Evolutionary conservation across 2,113 vertebrate genomes (phyloP).

Genomic region (Conger conger): DNA sequence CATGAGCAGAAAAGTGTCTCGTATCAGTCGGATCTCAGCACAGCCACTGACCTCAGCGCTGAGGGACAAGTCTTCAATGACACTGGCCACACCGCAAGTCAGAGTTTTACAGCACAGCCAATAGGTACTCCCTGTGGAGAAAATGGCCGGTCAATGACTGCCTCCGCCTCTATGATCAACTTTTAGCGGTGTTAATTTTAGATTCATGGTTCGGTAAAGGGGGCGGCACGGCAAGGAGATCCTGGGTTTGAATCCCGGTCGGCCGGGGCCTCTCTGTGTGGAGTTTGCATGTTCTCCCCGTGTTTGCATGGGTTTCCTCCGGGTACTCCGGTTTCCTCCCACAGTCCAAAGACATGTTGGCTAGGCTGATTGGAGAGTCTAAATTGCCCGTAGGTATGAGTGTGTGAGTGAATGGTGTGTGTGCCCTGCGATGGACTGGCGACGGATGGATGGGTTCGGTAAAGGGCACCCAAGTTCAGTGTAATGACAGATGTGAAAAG

Average conservation of each 20-base stretch:
- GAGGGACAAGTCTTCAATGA: constrained; percentile 72
- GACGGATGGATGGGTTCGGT: too few relatives aligned
- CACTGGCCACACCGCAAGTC: constrained; percentile 60
- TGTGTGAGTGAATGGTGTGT: too few relatives aligned
- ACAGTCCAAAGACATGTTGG: too few relatives aligned
- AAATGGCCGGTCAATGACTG: neutral
- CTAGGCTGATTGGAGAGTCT: too few relatives aligned
- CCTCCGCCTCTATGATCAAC: neutral
- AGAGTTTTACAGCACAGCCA: constrained; percentile 75
- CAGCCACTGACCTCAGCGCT: constrained; percentile 60
- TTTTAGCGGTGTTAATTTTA: neutral
- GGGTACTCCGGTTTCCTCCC: too few relatives aligned
- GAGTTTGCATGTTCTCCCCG: too few relatives aligned
- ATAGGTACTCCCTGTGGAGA: constrained; percentile 68
- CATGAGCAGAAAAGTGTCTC: constrained; percentile 68
- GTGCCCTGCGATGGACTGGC: too few relatives aligned
- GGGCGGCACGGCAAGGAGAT: too few relatives aligned
- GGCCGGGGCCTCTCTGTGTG: too few relatives aligned
- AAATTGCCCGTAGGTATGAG: too few relatives aligned
- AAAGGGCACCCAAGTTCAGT: neutral
- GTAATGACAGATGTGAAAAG: neutral
- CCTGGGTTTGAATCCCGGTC: too few relatives aligned
- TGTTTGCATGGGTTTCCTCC: too few relatives aligned
- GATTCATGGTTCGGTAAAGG: neutral
- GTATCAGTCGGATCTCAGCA: constrained; percentile 66